These are phyloP conservation scores for Seira ritae DNA, from an alignment of 2,888 invertebrate species.

Conservation along the genomic window DNA sequence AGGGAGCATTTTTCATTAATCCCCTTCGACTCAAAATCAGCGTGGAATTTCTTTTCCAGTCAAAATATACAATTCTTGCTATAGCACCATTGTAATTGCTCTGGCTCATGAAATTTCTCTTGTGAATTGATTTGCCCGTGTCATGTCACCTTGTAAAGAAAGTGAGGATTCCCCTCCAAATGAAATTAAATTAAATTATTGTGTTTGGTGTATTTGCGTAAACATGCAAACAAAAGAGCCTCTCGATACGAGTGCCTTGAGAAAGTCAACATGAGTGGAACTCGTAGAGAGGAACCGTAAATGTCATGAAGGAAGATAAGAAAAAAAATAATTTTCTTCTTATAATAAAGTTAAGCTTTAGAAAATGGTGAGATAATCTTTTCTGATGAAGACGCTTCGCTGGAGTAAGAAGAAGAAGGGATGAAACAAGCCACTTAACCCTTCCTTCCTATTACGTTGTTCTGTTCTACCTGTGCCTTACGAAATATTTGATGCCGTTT, in stretches of 20 bases:
- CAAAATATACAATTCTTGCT: too few species aligned
- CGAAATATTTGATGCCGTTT: constrained; percentile 46
- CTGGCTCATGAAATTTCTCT: too few species aligned
- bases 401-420: neutral
- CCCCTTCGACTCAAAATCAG: too few species aligned
- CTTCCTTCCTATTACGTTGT: constrained; percentile 18
- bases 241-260: neutral
- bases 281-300: neutral
- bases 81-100: too few species aligned
- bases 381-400: neutral
- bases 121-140: too few species aligned
- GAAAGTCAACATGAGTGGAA: neutral
- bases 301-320: neutral
- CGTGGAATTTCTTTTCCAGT: too few species aligned
- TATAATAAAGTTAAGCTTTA: neutral
- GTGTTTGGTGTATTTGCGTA: neutral
- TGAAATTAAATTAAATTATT: too few species aligned
- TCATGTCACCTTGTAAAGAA: too few species aligned
- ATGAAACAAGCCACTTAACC: constrained; percentile 20
- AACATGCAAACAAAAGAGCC: neutral
- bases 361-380: neutral
- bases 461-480: constrained; percentile 35
- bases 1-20: too few species aligned
- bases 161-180: too few species aligned
- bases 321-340: too few species aligned